These are phyloP conservation scores for Arenaria interpres DNA, from an alignment of 2,113 vertebrate genomes.

Conservation along the genomic window DNA sequence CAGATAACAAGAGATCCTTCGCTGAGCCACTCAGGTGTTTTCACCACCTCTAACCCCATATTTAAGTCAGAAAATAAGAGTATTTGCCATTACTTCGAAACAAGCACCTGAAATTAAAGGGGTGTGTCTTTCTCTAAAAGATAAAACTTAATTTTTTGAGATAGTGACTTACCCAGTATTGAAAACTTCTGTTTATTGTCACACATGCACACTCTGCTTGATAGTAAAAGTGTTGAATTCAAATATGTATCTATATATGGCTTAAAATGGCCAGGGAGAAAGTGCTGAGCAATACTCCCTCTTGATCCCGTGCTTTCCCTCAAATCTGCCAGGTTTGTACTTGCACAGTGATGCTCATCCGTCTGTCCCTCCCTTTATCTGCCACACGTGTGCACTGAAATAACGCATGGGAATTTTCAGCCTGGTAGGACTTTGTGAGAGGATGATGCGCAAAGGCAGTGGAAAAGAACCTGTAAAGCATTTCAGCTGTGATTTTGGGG, in stretches of 20 bases:
- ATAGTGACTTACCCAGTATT: not conserved
- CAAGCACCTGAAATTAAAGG: not conserved
- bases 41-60: not conserved
- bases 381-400: not conserved
- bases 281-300: not conserved
- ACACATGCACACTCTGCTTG: not conserved
- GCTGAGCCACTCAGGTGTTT: not conserved
- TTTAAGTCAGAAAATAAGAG: not conserved
- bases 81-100: not conserved
- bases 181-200: not conserved
- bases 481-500: not conserved
- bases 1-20: not conserved
- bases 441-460: not conserved
- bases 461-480: not conserved
- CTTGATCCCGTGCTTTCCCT: not conserved
- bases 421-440: not conserved
- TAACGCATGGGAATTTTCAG: not conserved
- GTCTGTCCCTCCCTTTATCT: not conserved
- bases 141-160: not conserved
- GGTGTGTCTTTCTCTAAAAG: not conserved
- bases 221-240: not conserved
- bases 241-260: not conserved
- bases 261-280: not conserved
- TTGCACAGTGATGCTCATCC: not conserved
- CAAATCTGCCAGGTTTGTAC: not conserved